These are phyloP conservation scores for Oryzaephilus surinamensis DNA, from an alignment of 1,140 invertebrate genomes.

Conservation along the genomic window DNA sequence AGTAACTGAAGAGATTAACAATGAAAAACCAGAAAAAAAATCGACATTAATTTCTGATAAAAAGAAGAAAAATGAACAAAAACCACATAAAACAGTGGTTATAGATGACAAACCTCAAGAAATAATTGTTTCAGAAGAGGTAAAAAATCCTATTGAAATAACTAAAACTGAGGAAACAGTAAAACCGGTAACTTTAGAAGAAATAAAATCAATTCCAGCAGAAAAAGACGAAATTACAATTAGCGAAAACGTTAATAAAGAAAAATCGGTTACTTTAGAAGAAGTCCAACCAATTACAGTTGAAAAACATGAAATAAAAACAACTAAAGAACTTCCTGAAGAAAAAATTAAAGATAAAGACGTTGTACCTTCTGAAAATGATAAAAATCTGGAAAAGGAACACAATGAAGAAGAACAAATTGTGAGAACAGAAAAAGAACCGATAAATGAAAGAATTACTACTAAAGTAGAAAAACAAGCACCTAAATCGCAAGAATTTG, in stretches of 20 bases:
- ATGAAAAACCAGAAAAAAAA: slow-evolving; percentile 8
- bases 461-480: slow-evolving; percentile 1
- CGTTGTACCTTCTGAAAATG: neutral
- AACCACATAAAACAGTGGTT: too few species aligned
- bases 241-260: neutral
- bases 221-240: slow-evolving; percentile 7
- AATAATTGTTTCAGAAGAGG: too few species aligned
- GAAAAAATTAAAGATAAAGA: neutral
- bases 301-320: slow-evolving; percentile 9
- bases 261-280: too few species aligned
- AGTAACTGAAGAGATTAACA: slow-evolving; percentile 15
- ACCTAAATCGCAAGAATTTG: slow-evolving; percentile 2
- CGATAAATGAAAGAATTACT: too few species aligned
- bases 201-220: neutral
- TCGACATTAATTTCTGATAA: neutral
- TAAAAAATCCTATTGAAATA: too few species aligned
- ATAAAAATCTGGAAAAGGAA: slow-evolving; percentile 4
- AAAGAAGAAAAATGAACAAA: slow-evolving; percentile 1
- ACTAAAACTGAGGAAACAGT: too few species aligned
- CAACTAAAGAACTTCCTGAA: slow-evolving; percentile 7
- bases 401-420: slow-evolving; percentile 1
- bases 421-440: neutral
- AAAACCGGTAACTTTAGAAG: slow-evolving; percentile 3
- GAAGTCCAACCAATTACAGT: too few species aligned
- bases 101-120: too few species aligned